Conservation (phyloP, 2,888 invertebrate species). For the Geotrupes spiniger region DNA sequence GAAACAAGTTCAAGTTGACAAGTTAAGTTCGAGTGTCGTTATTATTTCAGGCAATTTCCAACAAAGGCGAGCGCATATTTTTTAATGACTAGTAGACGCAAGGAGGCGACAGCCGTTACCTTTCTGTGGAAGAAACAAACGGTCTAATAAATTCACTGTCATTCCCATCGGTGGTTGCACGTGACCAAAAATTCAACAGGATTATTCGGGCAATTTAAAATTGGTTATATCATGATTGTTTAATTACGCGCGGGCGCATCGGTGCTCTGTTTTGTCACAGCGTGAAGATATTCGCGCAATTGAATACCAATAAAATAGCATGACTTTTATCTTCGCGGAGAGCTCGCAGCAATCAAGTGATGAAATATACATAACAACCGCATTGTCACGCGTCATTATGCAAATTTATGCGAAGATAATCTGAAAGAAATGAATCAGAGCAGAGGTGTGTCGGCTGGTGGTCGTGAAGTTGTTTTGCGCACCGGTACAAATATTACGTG, state of each 20-base stretch:
- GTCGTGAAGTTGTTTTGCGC: constrained; percentile 11
- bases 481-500: neutral
- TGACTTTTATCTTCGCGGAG: constrained; percentile 11
- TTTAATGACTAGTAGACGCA: no score
- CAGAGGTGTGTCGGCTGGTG: constrained; percentile 20
- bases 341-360: constrained; percentile 14
- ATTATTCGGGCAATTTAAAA: no score
- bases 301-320: constrained; percentile 10
- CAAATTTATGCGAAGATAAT: constrained; percentile 19
- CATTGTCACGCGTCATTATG: constrained; percentile 20
- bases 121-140: no score
- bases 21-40: no score
- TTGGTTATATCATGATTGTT: no score
- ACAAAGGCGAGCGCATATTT: no score
- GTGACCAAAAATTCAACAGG: no score
- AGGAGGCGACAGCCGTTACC: no score
- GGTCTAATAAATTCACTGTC: no score
- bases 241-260: no score
- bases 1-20: neutral
- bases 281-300: constrained; percentile 3
- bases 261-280: neutral
- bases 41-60: no score
- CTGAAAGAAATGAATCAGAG: constrained; percentile 20
- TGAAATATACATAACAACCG: constrained; percentile 15
- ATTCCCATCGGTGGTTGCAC: no score